A percentile compares a stretch with the other conserved stretches of the same genome.
Evolutionary conservation across 2,797 vertebrate genomes (phyloP).

Genomic region (Neoniphon sammara): DNA sequence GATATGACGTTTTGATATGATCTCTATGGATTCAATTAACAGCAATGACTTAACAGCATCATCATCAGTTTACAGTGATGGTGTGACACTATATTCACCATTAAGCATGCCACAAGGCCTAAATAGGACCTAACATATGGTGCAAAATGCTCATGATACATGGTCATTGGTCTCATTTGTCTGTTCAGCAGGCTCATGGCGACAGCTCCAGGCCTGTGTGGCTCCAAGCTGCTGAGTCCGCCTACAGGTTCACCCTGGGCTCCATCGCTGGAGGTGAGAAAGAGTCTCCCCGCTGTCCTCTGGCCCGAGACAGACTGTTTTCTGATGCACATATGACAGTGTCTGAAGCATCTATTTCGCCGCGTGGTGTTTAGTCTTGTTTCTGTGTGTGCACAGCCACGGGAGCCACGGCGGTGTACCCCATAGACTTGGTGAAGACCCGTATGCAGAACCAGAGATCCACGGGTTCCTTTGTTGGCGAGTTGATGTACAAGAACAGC

Average conservation of each 20-base stretch:
- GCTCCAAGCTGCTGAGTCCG: conserved; percentile 94
- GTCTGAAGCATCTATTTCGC: background rate
- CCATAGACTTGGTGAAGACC: conserved; percentile 98
- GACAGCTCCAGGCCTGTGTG: conserved; percentile 87
- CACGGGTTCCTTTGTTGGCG: conserved; percentile 93
- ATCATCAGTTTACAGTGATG: background rate
- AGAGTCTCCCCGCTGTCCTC: background rate
- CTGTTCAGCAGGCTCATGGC: conserved; percentile 81
- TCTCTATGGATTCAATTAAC: background rate
- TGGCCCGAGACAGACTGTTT: background rate
- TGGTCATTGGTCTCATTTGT: background rate
- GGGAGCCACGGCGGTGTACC: conserved; percentile 97
- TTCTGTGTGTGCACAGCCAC: conserved; percentile 82
- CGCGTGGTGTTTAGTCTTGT: too few relatives aligned
- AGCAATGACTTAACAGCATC: too few relatives aligned
- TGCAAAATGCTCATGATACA: background rate
- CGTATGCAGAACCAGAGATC: conserved; percentile 99
- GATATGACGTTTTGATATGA: background rate
- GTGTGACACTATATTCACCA: background rate
- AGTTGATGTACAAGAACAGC: conserved; percentile 99
- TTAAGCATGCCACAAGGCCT: background rate
- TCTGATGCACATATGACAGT: background rate
- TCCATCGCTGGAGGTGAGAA: conserved; percentile 95
- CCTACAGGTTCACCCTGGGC: conserved; percentile 95
- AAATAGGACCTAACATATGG: background rate